Evolutionary conservation across 2,888 invertebrate species (phyloP).

Genomic region (Aradus depressus): DNA sequence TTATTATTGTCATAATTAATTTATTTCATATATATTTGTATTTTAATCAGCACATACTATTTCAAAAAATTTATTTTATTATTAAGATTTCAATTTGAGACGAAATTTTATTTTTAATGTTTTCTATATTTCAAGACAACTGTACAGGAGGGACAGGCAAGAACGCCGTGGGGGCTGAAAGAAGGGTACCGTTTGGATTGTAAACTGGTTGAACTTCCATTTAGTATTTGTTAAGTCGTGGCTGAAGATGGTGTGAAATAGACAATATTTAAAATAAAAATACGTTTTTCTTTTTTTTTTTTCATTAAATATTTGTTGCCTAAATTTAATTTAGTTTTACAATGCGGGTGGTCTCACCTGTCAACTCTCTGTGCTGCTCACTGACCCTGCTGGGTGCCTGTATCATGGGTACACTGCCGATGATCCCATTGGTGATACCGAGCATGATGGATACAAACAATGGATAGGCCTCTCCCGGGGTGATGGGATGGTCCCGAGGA

Average conservation of each 20-base stretch:
- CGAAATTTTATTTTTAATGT: no score
- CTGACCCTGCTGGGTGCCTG: slow-evolving; percentile 77
- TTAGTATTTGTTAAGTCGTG: no score
- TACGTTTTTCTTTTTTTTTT: neutral
- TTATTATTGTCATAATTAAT: no score
- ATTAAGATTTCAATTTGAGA: no score
- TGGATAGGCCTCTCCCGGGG: slow-evolving; percentile 52
- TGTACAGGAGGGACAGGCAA: no score
- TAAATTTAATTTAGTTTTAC: neutral
- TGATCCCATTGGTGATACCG: slow-evolving; percentile 75
- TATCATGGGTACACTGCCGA: slow-evolving; percentile 89
- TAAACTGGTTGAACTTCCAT: no score
- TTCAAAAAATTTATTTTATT: no score
- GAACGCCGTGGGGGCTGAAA: no score
- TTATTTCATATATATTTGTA: no score
- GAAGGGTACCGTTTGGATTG: no score
- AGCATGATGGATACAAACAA: slow-evolving; percentile 55
- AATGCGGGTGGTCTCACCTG: slow-evolving; percentile 47
- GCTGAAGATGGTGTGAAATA: neutral
- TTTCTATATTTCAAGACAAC: no score
- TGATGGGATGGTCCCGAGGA: slow-evolving; percentile 61
- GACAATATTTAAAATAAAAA: neutral
- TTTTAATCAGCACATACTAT: no score
- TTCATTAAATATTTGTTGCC: slow-evolving; percentile 3
- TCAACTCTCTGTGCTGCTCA: slow-evolving; percentile 74